Evolutionary conservation across 1,140 invertebrate genomes (phyloP).

Genomic region (Oedothorax gibbosus): DNA sequence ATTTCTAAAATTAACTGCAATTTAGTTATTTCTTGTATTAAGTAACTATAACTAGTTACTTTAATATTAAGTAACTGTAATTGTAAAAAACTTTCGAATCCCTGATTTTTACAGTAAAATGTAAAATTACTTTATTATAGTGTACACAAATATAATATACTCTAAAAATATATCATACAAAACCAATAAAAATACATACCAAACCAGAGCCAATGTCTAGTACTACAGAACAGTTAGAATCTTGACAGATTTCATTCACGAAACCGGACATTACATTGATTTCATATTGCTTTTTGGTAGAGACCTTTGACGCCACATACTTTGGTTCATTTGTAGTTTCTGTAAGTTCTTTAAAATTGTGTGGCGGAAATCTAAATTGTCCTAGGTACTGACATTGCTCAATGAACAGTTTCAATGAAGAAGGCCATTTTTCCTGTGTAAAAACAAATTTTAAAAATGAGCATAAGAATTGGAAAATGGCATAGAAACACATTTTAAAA

Average conservation of each 20-base stretch:
- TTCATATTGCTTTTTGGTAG: constrained; percentile 16
- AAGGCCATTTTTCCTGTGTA: background rate
- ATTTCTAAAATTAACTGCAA: too few relatives aligned
- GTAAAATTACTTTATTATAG: too few relatives aligned
- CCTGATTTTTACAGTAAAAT: too few relatives aligned
- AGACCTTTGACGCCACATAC: background rate
- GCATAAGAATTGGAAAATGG: background rate
- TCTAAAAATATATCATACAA: background rate
- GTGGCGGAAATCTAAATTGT: constrained; percentile 12
- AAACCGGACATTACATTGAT: constrained; percentile 2
- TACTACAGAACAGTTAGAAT: background rate
- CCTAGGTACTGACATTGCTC: background rate
- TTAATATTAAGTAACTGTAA: too few relatives aligned
- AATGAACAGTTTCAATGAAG: background rate
- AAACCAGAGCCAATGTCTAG: constrained; percentile 25
- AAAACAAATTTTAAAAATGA: background rate
- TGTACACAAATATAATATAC: too few relatives aligned
- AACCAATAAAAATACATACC: background rate
- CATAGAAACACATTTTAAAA: background rate
- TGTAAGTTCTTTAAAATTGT: background rate
- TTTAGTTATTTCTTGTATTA: too few relatives aligned
- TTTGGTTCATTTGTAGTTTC: background rate
- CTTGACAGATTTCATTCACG: background rate
- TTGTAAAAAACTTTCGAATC: too few relatives aligned
- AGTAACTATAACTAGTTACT: too few relatives aligned